Base-by-base conservation (phyloP, 2,797 vertebrate genomes). In the Enteromius afrohamiltoni region DNA sequence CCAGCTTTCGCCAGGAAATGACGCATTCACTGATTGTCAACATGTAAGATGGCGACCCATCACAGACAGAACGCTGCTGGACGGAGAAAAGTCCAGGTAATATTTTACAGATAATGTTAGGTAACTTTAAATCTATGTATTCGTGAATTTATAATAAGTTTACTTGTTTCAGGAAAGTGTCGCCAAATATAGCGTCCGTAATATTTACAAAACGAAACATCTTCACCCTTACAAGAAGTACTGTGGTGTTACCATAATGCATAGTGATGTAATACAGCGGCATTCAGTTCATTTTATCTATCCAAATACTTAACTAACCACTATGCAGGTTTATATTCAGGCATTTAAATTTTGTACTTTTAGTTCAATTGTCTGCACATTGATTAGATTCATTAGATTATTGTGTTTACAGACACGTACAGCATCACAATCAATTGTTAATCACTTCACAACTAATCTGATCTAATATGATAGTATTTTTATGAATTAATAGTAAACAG, bases 41-140 rank as follows among this genome's bases (percentile, higher is more conserved):
- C 97, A 98, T 97, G 97, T 95, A 99, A 99, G 96, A 99, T 99
- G 98, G 97, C 98, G 94, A 95, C 96, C 75, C 97, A 97, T 98
- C 98, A 99, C 94, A 96, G 98, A 94, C 98, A 98, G 95, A 99
- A 99, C 94, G 96, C 97, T 92, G 97, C 97, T 89, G 98, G 97
- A 93, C 97, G 97, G 92, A 96, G 98, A 92, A 99, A 99, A 98
- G 98, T 99, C 79, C 98, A 99, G 98, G 98, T 99, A 92, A 89
- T 86, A 88, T 74, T 78, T 40, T 31, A 40, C 10, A n/a, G 47
- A 17, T 0, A 19, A 51, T 75, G 10, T 51, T 0, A 0, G 9
- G 5, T 13, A 13, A 6, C 17, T 11, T 82, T 69, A 58, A 26
- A 58, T 9, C n/a, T 2, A 17, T 45, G 10, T 14, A 7, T 68